Base-by-base conservation (phyloP, 2,888 invertebrate species). In the Macrostomum cliftonense region DNA sequence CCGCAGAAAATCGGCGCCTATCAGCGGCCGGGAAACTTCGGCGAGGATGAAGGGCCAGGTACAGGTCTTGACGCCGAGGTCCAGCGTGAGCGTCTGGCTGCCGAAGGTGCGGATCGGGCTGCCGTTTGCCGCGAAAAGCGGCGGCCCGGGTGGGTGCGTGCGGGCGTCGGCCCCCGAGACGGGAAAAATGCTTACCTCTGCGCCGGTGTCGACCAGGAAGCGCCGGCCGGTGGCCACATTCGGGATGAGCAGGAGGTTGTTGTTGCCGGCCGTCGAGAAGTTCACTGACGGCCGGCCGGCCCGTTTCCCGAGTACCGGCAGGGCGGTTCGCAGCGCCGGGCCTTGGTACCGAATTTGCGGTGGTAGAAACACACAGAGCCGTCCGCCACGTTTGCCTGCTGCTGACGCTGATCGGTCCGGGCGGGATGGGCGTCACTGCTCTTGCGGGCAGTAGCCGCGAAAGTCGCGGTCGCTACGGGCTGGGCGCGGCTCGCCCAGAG, bases 1-100 rank as follows among this genome's bases (percentile, higher is more conserved):
- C 37, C 17, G 48, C 38, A 46, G 42, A 5, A 55, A 54, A 49
- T 57, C 56, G 12, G 51, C 53, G 28, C 50, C 55, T 13, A 57
- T 45, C 19, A 55, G 52, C 20, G 57, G 54, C 43, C 45, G 39
- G 1, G 39, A 20, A 39, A 55, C 49, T 38, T 57, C 50, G 12
- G 52, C 54, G 1, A 56, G 45, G 14, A 49, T 47, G 42, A 55
- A 55, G 11, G 45, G 36, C 37, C 53, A 54, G 19, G 28, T 28
- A 16, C 45, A 42, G 28, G 28, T 9, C 28, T 28, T 28, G 28
- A 12, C 49, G 45, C 42, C 50, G 45, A 43, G 20, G 14, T n/a
- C 21, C 5, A 43, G 17, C 20, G 43, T 20, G 4, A 43, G 14
- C 7, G 16, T 16, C n/a, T 16, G 43, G n/a, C 14, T 43, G 17